A percentile compares a stretch with the other conserved stretches of the same genome.
Conservation (phyloP, 2,797 vertebrate genomes). For the Propithecus deckenii region DNA sequence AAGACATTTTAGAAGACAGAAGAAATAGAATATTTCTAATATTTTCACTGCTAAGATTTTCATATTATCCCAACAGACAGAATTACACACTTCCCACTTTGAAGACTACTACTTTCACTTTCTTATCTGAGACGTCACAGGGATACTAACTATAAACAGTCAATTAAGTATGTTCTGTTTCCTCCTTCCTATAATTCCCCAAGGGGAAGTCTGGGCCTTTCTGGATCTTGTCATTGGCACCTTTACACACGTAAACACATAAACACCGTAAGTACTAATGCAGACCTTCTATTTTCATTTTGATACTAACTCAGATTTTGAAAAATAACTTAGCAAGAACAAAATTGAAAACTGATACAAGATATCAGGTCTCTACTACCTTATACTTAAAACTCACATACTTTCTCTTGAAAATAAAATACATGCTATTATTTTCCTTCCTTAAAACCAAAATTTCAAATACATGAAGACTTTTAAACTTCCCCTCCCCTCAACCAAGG, state of each 20-base stretch:
- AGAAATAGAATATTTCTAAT: neutral
- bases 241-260: neutral
- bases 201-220: neutral
- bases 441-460: slow-evolving; percentile 35
- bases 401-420: slow-evolving; percentile 51
- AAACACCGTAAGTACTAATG: neutral
- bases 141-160: neutral
- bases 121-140: neutral
- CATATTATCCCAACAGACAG: neutral
- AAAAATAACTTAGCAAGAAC: neutral
- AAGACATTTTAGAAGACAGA: neutral
- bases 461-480: neutral
- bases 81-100: neutral
- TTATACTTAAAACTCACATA: neutral
- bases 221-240: neutral
- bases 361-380: neutral
- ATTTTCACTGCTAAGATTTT: neutral
- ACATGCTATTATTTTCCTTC: neutral
- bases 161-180: neutral
- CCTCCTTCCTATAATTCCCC: neutral
- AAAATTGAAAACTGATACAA: slow-evolving; percentile 43
- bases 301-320: slow-evolving; percentile 17
- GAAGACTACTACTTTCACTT: neutral
- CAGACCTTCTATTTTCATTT: neutral
- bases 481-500: neutral